Evolutionary conservation across 2,888 invertebrate genomes (phyloP), one percentile per base, ranked within the genome.

Genomic region (Phengaris arion): DNA sequence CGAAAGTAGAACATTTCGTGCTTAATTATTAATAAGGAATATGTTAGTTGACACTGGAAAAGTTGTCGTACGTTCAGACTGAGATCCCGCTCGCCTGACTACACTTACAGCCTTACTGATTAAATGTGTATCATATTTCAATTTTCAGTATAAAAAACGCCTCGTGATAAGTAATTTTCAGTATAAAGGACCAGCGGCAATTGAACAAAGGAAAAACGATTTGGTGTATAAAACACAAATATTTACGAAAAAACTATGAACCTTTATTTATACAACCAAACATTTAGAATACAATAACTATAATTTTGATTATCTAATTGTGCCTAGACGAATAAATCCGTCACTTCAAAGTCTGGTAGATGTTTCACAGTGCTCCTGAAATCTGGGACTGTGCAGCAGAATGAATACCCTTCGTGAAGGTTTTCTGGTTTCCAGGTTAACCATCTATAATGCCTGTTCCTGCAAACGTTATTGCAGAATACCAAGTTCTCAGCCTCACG

Each of bases 351-450:
- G 0, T 83, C 51, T 0, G 96, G 96, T 75, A 96, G 85, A 81
- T 93, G 92, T 2, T 83, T 82, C 0, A 96, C 88, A 0, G 86
- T 89, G 75, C 83, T 82, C 51, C 91, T 86, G 76, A 96, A 94
- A 79, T 95, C 94, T 15, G 90, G 83, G 2, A 96, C 87, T 1
- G 90, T 86, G 81, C 96, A 96, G 78, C 95, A 95, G 81, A 96
- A 95, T 0, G 94, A 91, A 78, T 94, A 94, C 0, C 96, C 96
- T 75, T 90, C 87, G 0, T 79, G 80, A 1, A 93, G 82, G 78
- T 93, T 86, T 15, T 93, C 83, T 0, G 93, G 89, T n/a, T 88
- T 81, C 95, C 95, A 95, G 0, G 86, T 85, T 46, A 96, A 81
- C 96, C 96, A 96, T 4, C 95, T 92, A 74, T 93, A 84, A 0